Evolutionary conservation across 1,140 invertebrate genomes (phyloP), one percentile per base, ranked within the genome.

Genomic region (Eriocheir sinensis): DNA sequence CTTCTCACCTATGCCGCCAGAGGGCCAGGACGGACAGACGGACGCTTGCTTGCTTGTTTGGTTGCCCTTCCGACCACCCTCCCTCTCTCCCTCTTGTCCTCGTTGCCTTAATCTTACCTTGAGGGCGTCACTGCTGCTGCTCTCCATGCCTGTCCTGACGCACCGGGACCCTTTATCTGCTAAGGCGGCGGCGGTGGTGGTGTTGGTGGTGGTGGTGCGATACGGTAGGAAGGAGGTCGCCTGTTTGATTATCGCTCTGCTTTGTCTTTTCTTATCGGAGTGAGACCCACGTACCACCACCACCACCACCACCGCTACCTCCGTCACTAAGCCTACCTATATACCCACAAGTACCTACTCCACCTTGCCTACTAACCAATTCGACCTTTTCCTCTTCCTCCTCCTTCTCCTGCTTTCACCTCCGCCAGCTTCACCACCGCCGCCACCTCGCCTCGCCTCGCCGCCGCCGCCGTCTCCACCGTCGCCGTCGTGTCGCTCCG

Each of bases 201-300:
- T 72, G 60, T 1, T 72, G 27, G 60, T 53, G 9, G 48, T 53
- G 48, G 48, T 72, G 60, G 60, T 2, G 17, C 60, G 60, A n/a
- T 72, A 72, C 27, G 60, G 60, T 72, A n/a, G 21, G 83, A 86
- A n/a, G 21, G 83, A 86, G 83, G 83, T 86, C 6, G 83, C 27
- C 30, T 6, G 83, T 86, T 40, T 86, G 34, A 86, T 86, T 86
- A 38, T 40, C 36, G 30, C 40, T n/a, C 36, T 38, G 36, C 40
- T 41, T 86, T 86, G 34, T 38, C 40, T 41, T 34, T 86, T 12
- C 83, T 86, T 86, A 86, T 86, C 83, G 32, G 83, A 27, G 34
- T 41, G 21, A 2, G 21, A 41, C 40, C 15, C 21, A 27, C 32
- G 30, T 41, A 12, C 83, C 30, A 86, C 32, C 34, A 12, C 83